Conservation (phyloP, 2,113 vertebrate genomes). For the Ptychochromis oligacanthus region DNA sequence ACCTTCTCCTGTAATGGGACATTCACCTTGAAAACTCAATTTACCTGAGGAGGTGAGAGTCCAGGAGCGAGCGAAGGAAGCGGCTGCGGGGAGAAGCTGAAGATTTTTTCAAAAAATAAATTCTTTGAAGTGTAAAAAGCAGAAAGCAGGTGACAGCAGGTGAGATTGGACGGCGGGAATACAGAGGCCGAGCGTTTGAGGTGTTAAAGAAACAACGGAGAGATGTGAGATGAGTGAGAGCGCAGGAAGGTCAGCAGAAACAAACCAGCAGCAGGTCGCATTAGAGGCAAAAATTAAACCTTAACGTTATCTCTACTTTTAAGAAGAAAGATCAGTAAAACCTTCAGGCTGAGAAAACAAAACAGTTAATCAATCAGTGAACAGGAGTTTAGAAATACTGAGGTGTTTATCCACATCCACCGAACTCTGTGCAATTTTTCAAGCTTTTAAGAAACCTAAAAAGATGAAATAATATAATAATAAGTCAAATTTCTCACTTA, state of each 20-base stretch:
- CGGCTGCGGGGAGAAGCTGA: conserved; percentile 16
- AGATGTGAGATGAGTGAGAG: background rate
- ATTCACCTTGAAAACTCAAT: conserved; percentile 87
- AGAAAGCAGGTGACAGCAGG: conserved; percentile 33
- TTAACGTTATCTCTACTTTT: background rate
- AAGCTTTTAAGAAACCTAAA: background rate
- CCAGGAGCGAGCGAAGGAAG: conserved; percentile 29
- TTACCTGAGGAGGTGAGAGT: conserved; percentile 76
- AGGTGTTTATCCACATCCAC: no score
- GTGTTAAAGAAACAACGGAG: background rate
- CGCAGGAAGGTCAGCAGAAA: conserved; percentile 14
- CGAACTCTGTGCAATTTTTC: background rate
- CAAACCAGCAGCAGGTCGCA: background rate
- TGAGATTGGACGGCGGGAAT: conserved; percentile 25
- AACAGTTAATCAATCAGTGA: no score
- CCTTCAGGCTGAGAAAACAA: no score
- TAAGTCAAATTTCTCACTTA: no score
- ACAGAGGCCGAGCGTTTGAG: background rate
- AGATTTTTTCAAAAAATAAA: conserved; percentile 34
- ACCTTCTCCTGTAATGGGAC: conserved; percentile 82
- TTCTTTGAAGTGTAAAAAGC: conserved; percentile 2
- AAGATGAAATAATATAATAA: background rate
- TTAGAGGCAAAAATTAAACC: background rate
- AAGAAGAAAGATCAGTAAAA: background rate
- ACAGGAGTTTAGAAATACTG: background rate